A percentile compares a stretch with the other conserved stretches of the same genome.
Conservation (phyloP, 2,113 vertebrate genomes). For the Lasiurus cinereus region DNA sequence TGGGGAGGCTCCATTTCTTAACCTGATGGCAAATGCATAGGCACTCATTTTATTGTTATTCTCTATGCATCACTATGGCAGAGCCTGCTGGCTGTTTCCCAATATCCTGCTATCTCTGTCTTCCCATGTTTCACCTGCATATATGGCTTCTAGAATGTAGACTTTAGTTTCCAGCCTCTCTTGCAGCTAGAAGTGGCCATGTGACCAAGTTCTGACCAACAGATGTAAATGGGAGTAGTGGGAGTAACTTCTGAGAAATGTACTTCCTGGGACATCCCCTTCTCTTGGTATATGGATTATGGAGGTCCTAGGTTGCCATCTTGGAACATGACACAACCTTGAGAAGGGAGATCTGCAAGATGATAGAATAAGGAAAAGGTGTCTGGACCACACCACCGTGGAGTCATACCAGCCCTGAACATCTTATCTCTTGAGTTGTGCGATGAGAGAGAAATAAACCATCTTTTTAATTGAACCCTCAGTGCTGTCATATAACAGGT, state of each 20-base stretch:
- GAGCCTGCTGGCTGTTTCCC: neutral
- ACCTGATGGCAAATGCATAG: rapidly evolving
- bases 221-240: neutral
- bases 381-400: rapidly evolving
- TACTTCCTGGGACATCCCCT: neutral
- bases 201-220: neutral
- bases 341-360: too few species aligned
- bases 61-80: neutral
- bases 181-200: neutral
- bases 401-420: neutral
- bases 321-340: neutral
- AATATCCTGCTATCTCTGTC: neutral
- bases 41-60: neutral
- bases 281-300: rapidly evolving
- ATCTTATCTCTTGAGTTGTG: neutral
- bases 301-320: neutral
- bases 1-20: neutral
- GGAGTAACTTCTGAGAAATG: neutral
- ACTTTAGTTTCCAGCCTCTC: neutral
- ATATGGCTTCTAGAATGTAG: neutral
- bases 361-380: too few species aligned
- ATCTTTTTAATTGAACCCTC: neutral
- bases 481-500: neutral
- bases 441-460: neutral
- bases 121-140: neutral